A percentile compares a stretch with the other conserved stretches of the same genome.
These are phyloP conservation scores for Enteromius paludinosus DNA, from an alignment of 2,797 vertebrate species.

Conservation along the genomic window DNA sequence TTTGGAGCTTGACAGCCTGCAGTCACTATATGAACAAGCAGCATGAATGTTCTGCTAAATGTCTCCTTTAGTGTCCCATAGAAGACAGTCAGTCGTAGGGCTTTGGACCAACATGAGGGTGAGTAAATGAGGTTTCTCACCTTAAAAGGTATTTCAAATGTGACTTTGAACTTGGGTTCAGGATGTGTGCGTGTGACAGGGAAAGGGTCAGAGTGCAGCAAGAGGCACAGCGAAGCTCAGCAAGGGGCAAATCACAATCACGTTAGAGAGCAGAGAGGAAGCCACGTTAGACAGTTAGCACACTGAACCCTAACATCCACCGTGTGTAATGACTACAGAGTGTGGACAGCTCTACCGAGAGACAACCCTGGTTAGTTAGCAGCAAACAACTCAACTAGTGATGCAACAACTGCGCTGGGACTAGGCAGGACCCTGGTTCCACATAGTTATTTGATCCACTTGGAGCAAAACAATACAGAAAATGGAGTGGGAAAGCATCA, in stretches of 20 bases:
- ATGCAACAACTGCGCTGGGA: conserved; percentile 42
- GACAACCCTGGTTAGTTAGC: conserved; percentile 32
- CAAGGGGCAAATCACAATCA: conserved; percentile 71
- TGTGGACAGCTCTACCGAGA: neutral
- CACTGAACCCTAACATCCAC: conserved; percentile 24
- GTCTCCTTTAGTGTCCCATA: neutral
- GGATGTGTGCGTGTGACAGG: conserved; percentile 52
- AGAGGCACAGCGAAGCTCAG: conserved; percentile 75
- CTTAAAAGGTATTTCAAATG: conserved; percentile 32
- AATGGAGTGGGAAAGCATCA: neutral
- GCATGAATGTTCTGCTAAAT: neutral
- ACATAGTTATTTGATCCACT: conserved; percentile 23
- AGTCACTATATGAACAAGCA: neutral
- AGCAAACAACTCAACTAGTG: conserved; percentile 25
- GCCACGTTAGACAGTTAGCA: conserved; percentile 61
- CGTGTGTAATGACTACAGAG: neutral
- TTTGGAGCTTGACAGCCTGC: conserved; percentile 19
- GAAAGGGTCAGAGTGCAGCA: conserved; percentile 58
- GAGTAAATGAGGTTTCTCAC: neutral
- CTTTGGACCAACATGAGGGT: neutral
- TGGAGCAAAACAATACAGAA: neutral
- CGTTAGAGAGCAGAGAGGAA: conserved; percentile 63
- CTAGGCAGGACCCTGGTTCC: conserved; percentile 61
- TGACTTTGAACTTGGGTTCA: conserved; percentile 59
- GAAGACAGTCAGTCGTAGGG: neutral